Conservation (phyloP, 2,113 vertebrate species). For the Petromus typicus region DNA sequence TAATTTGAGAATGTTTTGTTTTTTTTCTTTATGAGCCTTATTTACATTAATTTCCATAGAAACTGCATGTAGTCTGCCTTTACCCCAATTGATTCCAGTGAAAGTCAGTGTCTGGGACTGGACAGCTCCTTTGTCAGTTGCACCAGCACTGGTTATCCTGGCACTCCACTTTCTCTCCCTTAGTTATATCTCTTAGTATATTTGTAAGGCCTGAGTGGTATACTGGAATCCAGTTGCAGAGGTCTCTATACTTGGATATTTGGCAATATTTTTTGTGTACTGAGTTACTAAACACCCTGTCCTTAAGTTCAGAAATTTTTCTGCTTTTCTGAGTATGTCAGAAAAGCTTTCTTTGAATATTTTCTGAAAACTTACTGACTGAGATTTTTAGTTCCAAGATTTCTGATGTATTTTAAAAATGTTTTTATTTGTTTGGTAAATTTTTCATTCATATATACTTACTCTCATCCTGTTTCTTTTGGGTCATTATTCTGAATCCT, state of each 20-base stretch:
- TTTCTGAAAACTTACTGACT: neutral
- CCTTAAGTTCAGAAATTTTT: neutral
- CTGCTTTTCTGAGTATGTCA: neutral
- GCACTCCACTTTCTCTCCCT: too few relatives aligned
- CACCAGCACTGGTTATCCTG: too few relatives aligned
- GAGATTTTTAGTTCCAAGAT: neutral
- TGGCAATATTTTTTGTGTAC: neutral
- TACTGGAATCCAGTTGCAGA: too few relatives aligned
- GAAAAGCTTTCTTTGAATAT: neutral
- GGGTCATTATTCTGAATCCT: neutral
- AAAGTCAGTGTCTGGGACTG: too few relatives aligned
- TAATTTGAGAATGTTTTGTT: too few relatives aligned
- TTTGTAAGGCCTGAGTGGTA: too few relatives aligned
- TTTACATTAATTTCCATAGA: too few relatives aligned
- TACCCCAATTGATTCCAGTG: too few relatives aligned
- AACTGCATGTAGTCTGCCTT: too few relatives aligned
- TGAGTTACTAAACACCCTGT: neutral
- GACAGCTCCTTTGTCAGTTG: too few relatives aligned
- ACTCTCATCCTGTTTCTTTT: neutral
- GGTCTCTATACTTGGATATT: neutral
- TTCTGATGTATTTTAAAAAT: neutral
- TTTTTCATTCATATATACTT: neutral
- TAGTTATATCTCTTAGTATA: too few relatives aligned
- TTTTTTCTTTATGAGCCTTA: too few relatives aligned
- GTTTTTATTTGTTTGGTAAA: neutral